phyloP scores from a whole-genome alignment of 2,888 invertebrate species.

The Eilema sororculum region DNA sequence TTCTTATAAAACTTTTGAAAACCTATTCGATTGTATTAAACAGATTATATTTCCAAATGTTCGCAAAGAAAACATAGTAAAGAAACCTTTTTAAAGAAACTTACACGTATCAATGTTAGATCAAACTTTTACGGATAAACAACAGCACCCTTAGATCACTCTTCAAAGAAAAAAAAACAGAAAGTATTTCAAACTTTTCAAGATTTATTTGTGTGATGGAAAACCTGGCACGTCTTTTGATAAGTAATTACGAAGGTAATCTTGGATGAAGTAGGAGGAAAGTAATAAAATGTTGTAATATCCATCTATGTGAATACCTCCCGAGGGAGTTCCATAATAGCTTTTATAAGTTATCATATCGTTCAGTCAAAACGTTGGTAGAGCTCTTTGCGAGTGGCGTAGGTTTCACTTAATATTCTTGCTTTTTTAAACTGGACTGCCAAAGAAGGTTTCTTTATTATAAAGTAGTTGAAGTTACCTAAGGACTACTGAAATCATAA shows the following conservation, averaged over 20 bases:
- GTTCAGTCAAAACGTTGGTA: neutral
- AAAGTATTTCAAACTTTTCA: neutral
- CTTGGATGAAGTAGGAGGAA: neutral
- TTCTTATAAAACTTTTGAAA: neutral
- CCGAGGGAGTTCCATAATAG: neutral
- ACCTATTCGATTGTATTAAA: neutral
- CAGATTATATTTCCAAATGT: neutral
- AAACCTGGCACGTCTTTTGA: neutral
- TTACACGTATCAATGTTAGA: neutral
- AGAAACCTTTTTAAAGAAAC: conserved; percentile 4
- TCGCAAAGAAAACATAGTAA: neutral
- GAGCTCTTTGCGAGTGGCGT: neutral
- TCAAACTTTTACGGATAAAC: conserved; percentile 1
- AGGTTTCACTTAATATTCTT: neutral
- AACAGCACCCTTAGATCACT: neutral
- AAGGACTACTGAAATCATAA: no score
- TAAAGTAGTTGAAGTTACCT: no score
- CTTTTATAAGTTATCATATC: neutral
- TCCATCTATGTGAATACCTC: neutral
- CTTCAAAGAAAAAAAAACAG: neutral
- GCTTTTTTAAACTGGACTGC: no score
- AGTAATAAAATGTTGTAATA: neutral
- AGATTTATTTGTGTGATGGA: neutral
- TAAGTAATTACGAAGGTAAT: neutral
- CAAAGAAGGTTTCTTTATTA: no score